phyloP scores from a whole-genome alignment of 2,113 vertebrate species.

The Pyxicephalus adspersus region DNA sequence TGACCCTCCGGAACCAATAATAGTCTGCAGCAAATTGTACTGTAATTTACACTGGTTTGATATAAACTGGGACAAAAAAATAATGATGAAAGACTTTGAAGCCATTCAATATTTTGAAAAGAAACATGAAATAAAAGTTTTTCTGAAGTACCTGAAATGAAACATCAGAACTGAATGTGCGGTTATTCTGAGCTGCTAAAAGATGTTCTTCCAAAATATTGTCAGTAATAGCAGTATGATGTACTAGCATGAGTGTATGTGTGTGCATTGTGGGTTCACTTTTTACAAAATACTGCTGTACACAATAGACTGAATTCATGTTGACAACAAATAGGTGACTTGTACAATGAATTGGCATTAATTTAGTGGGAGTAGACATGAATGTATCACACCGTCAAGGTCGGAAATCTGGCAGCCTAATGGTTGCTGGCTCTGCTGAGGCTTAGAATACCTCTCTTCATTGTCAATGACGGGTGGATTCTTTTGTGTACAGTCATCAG shows the following conservation, averaged over 20 bases:
- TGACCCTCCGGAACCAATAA: too few relatives aligned
- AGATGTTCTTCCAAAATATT: too few relatives aligned
- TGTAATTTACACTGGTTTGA: too few relatives aligned
- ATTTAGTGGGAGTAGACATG: constrained; percentile 46
- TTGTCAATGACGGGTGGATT: constrained; percentile 41
- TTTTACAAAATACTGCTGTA: not conserved
- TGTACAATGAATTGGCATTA: constrained; percentile 24
- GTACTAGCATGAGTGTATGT: not conserved
- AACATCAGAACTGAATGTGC: too few relatives aligned
- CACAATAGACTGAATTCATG: constrained; percentile 10
- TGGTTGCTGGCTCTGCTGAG: constrained; percentile 34
- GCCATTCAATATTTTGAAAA: not conserved
- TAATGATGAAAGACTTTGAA: too few relatives aligned
- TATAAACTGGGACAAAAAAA: too few relatives aligned
- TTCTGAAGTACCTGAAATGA: too few relatives aligned
- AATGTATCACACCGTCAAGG: constrained; percentile 37
- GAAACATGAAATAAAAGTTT: not conserved
- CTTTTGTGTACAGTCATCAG: constrained; percentile 52
- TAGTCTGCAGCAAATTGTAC: too few relatives aligned
- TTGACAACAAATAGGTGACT: constrained; percentile 19
- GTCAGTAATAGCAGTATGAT: not conserved
- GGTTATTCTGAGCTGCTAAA: not conserved
- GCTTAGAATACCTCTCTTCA: constrained; percentile 41
- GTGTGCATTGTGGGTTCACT: not conserved
- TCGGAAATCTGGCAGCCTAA: constrained; percentile 37